Base-by-base conservation (phyloP, 2,888 invertebrate species). In the Pseudococcus jackbeardsleyi region DNA sequence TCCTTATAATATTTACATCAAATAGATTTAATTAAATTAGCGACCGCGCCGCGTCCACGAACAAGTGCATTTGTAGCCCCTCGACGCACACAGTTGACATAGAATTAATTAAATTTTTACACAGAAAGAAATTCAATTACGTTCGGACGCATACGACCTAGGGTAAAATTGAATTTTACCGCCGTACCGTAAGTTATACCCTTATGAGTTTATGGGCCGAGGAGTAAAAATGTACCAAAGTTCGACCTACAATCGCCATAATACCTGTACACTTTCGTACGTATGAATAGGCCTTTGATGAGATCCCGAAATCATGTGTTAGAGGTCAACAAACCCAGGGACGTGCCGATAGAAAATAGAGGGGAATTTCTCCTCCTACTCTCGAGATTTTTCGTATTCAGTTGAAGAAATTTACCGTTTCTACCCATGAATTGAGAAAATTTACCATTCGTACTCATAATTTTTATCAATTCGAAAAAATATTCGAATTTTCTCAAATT, bases 101-200 rank as follows among this genome's bases (percentile, higher is more conserved):
- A 59, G 59, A 39, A 59, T 85, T 85, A 85, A 85, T 85, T 85
- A 85, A 59, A 85, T 59, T 59, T 85, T 85, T 85, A 26, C 82
- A 42, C 68, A 33, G 68, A 72, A 72, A 72, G 68, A 72, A 72
- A 72, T 72, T 72, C 68, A 72, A 72, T 72, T 72, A 72, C 33
- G 26, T 72, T 72, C 68, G 68, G 68, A 72, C 68, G 68, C 68
- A 33, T 72, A 72, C 68, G 68, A 72, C 26, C 68, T 72, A 72
- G 15, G 68, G 33, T 72, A 33, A 72, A 72, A 72, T 72, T 72
- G 68, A 72, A 72, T 72, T 72, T 72, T 9, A 15, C 26, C 26
- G 15, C 68, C 26, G 33, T 33, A 26, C 15, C 68, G 26, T 9
- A 72, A 72, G 12, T 15, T 72, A 59, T 59, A 72, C 68, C 33